These are phyloP conservation scores for Diadophis punctatus DNA, from an alignment of 2,113 vertebrate genomes.

Conservation along the genomic window DNA sequence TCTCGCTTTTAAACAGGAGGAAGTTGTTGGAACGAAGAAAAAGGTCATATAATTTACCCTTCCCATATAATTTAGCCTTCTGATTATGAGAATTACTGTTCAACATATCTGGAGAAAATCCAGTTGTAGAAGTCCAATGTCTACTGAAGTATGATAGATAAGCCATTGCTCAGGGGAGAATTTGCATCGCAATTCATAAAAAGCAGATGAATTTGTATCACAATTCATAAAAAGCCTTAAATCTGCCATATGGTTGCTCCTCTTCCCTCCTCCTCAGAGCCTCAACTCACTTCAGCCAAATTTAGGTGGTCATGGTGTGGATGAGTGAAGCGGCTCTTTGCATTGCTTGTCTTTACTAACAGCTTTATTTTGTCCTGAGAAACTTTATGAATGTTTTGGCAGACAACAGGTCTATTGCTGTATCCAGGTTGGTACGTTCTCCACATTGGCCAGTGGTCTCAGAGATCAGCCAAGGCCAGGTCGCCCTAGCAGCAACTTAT, in stretches of 20 bases:
- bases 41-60: neutral
- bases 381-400: neutral
- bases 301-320: neutral
- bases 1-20: neutral
- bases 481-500: neutral
- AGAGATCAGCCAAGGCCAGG: neutral
- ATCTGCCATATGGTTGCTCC: neutral
- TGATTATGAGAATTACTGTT: neutral
- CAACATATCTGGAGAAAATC: neutral
- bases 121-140: neutral
- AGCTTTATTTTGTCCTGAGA: neutral
- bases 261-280: neutral
- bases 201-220: neutral
- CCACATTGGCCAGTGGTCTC: neutral
- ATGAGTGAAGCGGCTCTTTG: neutral
- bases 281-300: neutral
- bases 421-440: neutral
- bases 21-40: neutral
- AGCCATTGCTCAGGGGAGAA: neutral
- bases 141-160: neutral
- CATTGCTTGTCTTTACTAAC: neutral
- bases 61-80: neutral
- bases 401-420: neutral
- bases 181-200: neutral
- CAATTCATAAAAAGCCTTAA: no score